phyloP scores from a whole-genome alignment of 2,113 vertebrate genomes.

The Arenaria interpres region DNA sequence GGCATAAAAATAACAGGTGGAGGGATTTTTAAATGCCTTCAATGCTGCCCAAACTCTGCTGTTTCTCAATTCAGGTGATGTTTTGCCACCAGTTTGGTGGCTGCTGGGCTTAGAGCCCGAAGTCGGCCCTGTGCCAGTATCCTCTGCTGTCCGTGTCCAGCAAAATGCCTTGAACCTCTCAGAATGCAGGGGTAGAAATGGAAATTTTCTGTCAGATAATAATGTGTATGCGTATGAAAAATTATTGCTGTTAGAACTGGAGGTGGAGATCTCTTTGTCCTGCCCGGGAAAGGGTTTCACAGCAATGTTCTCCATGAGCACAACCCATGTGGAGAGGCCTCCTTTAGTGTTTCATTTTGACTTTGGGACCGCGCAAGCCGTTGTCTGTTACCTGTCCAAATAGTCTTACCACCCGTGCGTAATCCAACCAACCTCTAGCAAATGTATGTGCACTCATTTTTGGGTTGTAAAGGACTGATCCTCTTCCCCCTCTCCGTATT shows the following conservation, averaged over 20 bases:
- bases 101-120: not conserved
- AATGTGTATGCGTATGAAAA: not conserved
- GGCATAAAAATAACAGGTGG: not conserved
- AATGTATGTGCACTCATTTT: not conserved
- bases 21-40: not conserved
- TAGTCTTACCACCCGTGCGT: not conserved
- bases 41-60: not conserved
- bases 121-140: not conserved
- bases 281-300: not conserved
- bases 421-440: not conserved
- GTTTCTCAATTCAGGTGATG: not conserved
- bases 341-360: not conserved
- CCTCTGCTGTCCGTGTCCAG: not conserved
- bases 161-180: not conserved
- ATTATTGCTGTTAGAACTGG: not conserved
- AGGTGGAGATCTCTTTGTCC: not conserved
- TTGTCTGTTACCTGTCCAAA: not conserved
- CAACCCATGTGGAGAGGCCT: fast-evolving
- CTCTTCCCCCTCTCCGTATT: not conserved
- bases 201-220: not conserved
- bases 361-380: not conserved
- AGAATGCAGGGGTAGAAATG: not conserved
- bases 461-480: not conserved
- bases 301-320: not conserved
- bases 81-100: not conserved